Conservation (phyloP, 2,888 invertebrate genomes). For the Apamea anceps region DNA sequence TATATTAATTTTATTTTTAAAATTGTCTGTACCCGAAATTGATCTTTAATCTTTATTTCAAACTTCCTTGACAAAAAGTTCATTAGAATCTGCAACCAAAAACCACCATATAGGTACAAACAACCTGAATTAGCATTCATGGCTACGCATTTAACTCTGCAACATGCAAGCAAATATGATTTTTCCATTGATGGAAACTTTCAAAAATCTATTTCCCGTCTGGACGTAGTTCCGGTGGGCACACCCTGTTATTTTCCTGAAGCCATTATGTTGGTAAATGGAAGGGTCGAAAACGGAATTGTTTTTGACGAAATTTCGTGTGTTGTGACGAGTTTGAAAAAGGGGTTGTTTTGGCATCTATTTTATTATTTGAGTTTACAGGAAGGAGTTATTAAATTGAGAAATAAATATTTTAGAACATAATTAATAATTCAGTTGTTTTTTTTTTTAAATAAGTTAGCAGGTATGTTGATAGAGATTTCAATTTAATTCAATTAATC, state of each 20-base stretch:
- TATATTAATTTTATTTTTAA: not conserved
- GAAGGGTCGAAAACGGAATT: conserved; percentile 58
- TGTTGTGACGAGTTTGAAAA: conserved; percentile 20
- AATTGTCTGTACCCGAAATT: not conserved
- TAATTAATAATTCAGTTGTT: not conserved
- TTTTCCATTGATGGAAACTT: conserved; percentile 79
- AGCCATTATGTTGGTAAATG: conserved; percentile 75
- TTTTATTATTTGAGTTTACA: not conserved
- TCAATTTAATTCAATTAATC: too few relatives aligned
- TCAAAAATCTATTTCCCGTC: conserved; percentile 89
- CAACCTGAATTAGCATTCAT: not conserved
- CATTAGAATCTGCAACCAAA: not conserved
- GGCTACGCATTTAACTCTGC: conserved; percentile 37
- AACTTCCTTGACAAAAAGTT: not conserved
- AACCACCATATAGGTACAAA: too few relatives aligned
- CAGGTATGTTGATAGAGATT: too few relatives aligned
- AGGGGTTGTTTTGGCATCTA: not conserved
- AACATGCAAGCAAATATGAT: conserved; percentile 61
- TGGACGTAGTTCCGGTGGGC: conserved; percentile 82
- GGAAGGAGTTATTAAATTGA: not conserved
- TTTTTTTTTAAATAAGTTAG: not conserved
- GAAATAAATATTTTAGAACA: too few relatives aligned
- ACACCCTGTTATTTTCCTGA: conserved; percentile 78
- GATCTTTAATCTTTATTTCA: not conserved
- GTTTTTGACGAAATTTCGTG: conserved; percentile 44